Evolutionary conservation across 2,113 vertebrate genomes (phyloP).

Genomic region (Callaeas wilsoni): DNA sequence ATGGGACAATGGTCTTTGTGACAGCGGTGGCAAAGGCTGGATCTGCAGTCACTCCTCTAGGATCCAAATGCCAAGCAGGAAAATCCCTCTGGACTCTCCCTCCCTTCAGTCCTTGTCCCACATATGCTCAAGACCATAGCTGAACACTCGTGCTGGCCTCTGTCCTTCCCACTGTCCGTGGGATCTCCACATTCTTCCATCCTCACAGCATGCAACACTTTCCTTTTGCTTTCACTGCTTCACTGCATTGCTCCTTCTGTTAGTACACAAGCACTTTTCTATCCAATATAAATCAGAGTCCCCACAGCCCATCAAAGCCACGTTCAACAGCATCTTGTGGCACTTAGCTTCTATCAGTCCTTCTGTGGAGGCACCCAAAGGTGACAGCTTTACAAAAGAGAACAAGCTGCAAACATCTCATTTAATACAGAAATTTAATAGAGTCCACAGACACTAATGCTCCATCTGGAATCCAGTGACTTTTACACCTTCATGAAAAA

Average conservation of each 20-base stretch:
- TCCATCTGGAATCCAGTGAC: constrained; percentile 28
- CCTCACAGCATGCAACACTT: background rate
- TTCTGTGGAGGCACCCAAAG: background rate
- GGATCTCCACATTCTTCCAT: background rate
- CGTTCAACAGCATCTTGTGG: background rate
- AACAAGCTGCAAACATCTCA: background rate
- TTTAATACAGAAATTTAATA: constrained; percentile 22
- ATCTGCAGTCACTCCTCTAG: background rate
- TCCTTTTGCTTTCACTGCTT: background rate
- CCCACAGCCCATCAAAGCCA: background rate
- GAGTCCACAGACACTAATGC: background rate
- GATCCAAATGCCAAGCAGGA: background rate
- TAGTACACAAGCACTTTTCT: background rate
- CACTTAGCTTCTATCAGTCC: background rate
- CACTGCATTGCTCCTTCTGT: background rate
- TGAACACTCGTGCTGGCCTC: background rate
- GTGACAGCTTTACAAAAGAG: background rate
- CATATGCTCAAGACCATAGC: background rate
- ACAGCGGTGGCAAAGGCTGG: background rate
- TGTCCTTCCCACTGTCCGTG: background rate
- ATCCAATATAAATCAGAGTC: background rate
- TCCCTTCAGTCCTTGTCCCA: background rate
- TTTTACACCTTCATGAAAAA: constrained; percentile 10
- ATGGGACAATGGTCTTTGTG: background rate
- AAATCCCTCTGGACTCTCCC: background rate